phyloP scores from a whole-genome alignment of 2,888 invertebrate species.

The Pardosa pseudoannulata region DNA sequence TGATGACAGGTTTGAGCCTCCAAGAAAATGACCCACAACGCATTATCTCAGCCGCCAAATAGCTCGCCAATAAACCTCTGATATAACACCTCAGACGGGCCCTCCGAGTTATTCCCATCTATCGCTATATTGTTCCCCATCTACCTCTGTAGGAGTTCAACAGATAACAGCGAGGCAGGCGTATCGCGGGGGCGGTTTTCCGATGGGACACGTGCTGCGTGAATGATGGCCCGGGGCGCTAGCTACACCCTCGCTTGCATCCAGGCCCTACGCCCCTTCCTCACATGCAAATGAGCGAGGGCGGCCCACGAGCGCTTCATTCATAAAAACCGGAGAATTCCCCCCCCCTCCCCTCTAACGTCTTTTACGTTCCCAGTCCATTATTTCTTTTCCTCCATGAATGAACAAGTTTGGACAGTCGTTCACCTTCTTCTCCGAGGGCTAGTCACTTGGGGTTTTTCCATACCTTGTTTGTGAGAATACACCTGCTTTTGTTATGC shows the following conservation, averaged over 20 bases:
- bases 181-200: conserved; percentile 47
- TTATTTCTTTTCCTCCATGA: conserved; percentile 19
- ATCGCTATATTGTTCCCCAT: neutral
- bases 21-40: neutral
- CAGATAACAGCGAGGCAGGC: conserved; percentile 37
- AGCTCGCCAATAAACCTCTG: conserved; percentile 54
- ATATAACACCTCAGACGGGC: conserved; percentile 26
- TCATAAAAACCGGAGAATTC: conserved; percentile 47
- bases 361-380: neutral
- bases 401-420: conserved; percentile 46
- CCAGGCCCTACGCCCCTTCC: conserved; percentile 52
- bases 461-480: conserved; percentile 22
- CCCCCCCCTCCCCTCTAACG: no score
- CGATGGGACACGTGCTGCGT: conserved; percentile 56
- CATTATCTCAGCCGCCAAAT: conserved; percentile 37
- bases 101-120: neutral
- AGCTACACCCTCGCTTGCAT: conserved; percentile 39
- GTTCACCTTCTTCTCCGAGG: conserved; percentile 56
- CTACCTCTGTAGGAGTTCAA: conserved; percentile 51
- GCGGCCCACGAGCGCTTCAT: conserved; percentile 50
- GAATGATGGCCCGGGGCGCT: conserved; percentile 51
- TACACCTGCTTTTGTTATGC: conserved; percentile 62
- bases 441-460: conserved; percentile 46
- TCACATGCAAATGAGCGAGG: conserved; percentile 67
- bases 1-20: neutral